These are phyloP conservation scores for Palythoa caribaeorum DNA, from an alignment of 92 coral and sea anemone species.

Conservation along the genomic window DNA sequence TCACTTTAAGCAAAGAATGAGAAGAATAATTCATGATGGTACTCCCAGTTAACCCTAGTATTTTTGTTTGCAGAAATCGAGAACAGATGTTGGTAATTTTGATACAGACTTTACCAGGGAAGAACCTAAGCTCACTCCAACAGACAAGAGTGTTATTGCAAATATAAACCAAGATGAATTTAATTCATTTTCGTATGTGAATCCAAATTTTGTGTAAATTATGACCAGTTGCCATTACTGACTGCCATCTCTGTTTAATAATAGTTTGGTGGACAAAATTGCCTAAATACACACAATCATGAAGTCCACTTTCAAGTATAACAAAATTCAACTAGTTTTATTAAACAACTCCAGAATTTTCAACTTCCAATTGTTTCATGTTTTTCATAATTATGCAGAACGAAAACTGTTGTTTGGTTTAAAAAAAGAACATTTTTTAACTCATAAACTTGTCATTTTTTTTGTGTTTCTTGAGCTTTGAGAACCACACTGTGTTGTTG, in stretches of 20 bases:
- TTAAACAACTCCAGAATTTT: no score
- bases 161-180: constrained; percentile 96
- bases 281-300: neutral
- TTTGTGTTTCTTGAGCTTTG: no score
- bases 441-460: no score
- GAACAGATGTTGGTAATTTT: constrained; percentile 94
- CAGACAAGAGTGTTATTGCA: constrained; percentile 81
- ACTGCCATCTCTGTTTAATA: neutral
- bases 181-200: constrained; percentile 91
- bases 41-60: neutral
- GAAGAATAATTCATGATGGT: neutral
- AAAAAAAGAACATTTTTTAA: no score
- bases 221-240: neutral
- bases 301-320: neutral
- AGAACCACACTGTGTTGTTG: no score
- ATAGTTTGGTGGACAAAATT: neutral
- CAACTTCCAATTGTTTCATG: no score
- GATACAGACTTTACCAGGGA: constrained; percentile 97
- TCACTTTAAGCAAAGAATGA: no score
- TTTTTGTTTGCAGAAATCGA: constrained; percentile 77
- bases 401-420: no score
- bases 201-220: constrained; percentile 79
- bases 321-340: no score
- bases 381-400: no score
- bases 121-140: constrained; percentile 88